These are phyloP conservation scores for Omphaloscelis lunosa DNA, from an alignment of 2,888 invertebrate genomes.

Conservation along the genomic window DNA sequence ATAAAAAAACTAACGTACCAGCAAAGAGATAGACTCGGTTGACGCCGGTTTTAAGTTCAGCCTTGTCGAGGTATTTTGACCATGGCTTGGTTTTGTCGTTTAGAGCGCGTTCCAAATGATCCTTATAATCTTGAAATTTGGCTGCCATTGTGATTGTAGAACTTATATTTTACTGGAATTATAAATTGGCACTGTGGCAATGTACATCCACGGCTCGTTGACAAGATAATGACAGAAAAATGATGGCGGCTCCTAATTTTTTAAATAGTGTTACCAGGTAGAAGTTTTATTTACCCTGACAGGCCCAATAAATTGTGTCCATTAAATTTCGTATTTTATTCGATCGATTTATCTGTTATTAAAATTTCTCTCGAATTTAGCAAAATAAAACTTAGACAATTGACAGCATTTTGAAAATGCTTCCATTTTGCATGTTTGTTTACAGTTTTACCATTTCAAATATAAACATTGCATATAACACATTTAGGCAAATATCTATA, in stretches of 20 bases:
- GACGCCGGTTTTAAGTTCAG: constrained; percentile 94
- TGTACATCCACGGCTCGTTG: constrained; percentile 82
- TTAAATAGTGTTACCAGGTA: constrained; percentile 52
- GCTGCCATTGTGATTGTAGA: constrained; percentile 80
- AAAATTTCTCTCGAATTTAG: not conserved
- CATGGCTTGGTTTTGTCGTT: constrained; percentile 93
- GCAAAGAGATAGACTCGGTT: constrained; percentile 94
- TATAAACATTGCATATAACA: too few species aligned
- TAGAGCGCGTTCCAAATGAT: constrained; percentile 91
- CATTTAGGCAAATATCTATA: not conserved
- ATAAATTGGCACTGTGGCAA: constrained; percentile 77
- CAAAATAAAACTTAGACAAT: not conserved
- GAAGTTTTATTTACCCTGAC: constrained; percentile 11
- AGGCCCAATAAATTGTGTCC: not conserved
- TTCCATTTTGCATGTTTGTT: too few species aligned
- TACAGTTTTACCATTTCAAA: not conserved
- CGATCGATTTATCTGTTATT: not conserved
- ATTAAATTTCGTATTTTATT: not conserved
- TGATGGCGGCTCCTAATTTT: constrained; percentile 63
- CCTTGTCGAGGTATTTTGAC: constrained; percentile 92
- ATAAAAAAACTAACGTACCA: constrained; percentile 91
- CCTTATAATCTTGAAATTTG: constrained; percentile 89
- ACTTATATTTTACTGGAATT: constrained; percentile 72
- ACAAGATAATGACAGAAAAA: constrained; percentile 76
- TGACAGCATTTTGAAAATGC: not conserved